These are phyloP conservation scores for Amphiduros pacificus DNA, from an alignment of 2,888 invertebrate species.

Conservation along the genomic window DNA sequence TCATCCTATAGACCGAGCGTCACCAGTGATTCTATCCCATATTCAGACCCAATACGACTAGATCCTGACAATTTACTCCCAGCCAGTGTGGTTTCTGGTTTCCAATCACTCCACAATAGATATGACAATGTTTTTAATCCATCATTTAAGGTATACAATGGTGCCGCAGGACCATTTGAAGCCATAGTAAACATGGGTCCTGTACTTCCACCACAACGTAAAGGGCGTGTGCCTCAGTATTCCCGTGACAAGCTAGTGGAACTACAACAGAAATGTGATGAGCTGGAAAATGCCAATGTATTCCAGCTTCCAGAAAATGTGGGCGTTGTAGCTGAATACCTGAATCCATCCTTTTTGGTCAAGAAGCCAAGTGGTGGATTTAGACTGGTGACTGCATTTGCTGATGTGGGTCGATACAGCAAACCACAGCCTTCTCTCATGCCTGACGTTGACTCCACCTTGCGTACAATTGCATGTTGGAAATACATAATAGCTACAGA, in stretches of 20 bases:
- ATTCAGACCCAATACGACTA: constrained; percentile 13
- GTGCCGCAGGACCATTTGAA: not conserved
- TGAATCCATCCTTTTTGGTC: constrained; percentile 2
- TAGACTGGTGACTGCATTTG: not conserved
- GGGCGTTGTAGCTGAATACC: constrained; percentile 12
- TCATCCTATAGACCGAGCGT: no score
- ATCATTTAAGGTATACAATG: constrained; percentile 1
- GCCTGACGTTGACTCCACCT: not conserved
- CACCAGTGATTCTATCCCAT: no score
- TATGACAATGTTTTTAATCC: constrained; percentile 9
- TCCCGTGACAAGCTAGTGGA: constrained; percentile 13
- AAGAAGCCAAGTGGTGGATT: not conserved
- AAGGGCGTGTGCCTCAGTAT: constrained; percentile 21
- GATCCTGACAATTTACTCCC: constrained; percentile 24
- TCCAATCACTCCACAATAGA: not conserved
- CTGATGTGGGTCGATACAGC: not conserved
- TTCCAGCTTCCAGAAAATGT: constrained; percentile 11
- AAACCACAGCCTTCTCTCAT: not conserved
- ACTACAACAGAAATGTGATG: constrained; percentile 18
- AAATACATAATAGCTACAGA: not conserved
- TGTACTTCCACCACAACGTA: constrained; percentile 16
- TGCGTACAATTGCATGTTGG: constrained; percentile 1
- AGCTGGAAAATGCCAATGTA: constrained; percentile 10
- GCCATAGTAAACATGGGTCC: constrained; percentile 11
- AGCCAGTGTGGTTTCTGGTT: not conserved